Evolutionary conservation across 1,140 invertebrate species (phyloP), one percentile per base, ranked within the genome.

Genomic region (Zaprionus vittiger): DNA sequence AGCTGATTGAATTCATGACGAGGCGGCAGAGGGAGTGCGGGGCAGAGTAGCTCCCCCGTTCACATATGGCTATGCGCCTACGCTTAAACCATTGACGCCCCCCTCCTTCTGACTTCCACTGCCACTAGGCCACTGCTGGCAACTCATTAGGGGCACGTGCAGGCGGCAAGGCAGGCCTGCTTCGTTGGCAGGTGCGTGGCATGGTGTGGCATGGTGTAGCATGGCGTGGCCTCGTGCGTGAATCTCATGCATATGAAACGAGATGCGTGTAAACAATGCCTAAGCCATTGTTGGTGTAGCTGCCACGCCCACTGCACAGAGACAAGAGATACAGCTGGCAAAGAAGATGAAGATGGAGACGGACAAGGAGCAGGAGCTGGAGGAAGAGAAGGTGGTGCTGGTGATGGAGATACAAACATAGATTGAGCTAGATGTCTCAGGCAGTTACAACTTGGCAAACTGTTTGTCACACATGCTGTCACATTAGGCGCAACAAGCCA

Each of bases 161-260:
- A 44, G 55, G 17, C 63, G 55, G 52, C 63, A 60, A 54, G 65
- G 31, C 31, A 34, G 31, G 31, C 31, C 31, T 41, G 47, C 11
- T 22, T 28, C 55, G 52, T 38, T 26, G 47, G 56, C 65, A 69
- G 65, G 49, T 62, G 66, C 38, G 65, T 74, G 38, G 38, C 15
- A 6, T 41, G 15, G 37, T 14, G 14, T 15, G 38, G 38, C 38
- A 14, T 38, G 38, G 38, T 2, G 15, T n/a, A 5, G 15, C 41
- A 17, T 17, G n/a, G 5, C 41, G n/a, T 47, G 66, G 72, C 57
- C 64, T 75, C 47, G 72, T 70, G 77, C 62, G 62, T 71, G 77
- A 71, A 76, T 75, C 77, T 79, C 77, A 79, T 79, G 80, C 80
- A 83, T 82, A 82, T 83, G 74, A 73, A 83, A 82, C 80, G 72